Evolutionary conservation across 2,113 vertebrate species (phyloP).

Genomic region (Daboia siamensis): DNA sequence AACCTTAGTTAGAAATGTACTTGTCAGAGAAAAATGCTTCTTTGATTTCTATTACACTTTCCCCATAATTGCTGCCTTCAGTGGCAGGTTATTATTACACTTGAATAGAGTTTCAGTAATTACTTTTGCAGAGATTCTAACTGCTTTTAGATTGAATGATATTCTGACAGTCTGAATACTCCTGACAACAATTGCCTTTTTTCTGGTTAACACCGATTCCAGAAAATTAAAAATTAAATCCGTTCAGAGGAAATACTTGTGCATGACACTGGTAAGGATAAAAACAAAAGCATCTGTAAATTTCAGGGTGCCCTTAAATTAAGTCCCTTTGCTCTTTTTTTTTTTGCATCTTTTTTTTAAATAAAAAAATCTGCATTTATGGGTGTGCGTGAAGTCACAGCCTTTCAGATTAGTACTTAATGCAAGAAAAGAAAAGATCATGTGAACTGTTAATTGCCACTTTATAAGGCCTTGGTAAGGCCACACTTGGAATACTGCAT

Average conservation of each 20-base stretch:
- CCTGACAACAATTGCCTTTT: constrained; percentile 82
- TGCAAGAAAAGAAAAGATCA: neutral
- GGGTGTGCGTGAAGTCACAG: neutral
- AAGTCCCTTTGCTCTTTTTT: constrained; percentile 65
- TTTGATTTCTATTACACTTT: constrained; percentile 82
- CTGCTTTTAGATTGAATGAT: constrained; percentile 81
- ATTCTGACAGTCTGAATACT: constrained; percentile 83
- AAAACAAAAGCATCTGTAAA: constrained; percentile 68
- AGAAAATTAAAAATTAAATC: constrained; percentile 81
- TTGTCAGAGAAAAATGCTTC: constrained; percentile 81
- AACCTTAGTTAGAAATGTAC: constrained; percentile 78
- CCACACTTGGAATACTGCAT: neutral
- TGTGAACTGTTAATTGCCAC: neutral
- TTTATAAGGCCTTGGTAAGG: neutral
- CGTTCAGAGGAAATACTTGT: constrained; percentile 73
- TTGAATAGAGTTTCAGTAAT: constrained; percentile 84
- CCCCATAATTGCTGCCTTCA: constrained; percentile 82
- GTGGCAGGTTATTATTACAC: constrained; percentile 86
- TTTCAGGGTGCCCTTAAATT: constrained; percentile 62
- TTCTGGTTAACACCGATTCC: constrained; percentile 79
- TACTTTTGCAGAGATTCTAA: constrained; percentile 82
- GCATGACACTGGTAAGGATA: constrained; percentile 69
- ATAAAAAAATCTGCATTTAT: constrained; percentile 46
- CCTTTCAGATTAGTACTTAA: neutral
- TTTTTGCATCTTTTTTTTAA: constrained; percentile 44